Evolutionary conservation across 35 echinoderm and acorn worm species (phyloP), one percentile per base, ranked within the genome.

Genomic region (Stichopus chloronotus): DNA sequence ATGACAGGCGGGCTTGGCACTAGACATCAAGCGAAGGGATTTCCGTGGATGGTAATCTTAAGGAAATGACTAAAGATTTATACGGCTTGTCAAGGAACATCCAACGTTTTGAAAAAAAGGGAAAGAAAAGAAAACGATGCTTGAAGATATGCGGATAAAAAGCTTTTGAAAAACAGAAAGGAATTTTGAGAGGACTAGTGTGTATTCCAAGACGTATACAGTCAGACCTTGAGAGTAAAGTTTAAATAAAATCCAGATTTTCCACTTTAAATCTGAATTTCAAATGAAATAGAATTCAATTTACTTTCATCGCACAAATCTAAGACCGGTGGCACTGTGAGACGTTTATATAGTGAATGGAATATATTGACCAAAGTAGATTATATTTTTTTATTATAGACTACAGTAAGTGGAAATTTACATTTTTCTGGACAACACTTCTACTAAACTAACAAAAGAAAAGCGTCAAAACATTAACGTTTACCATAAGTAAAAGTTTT

Each of bases 1-100:
- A 85, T 85, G 82, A 58, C 82, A 85, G 82, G 82, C 54, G 82
- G 14, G 30, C 30, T 58, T 16, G 82, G 55, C 82, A 85, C 24
- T 25, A 9, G 82, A 58, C 82, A 85, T 85, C 17, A 58, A 58
- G n/a, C 9, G 52, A 9, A 74, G 58, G 19, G 20, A 58, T 59
- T 85, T 85, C 19, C 14, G 17, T 59, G 13, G 23, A 85, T 30
- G 53, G 52, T 81, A 81, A 52, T 79, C 9, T 79, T 25, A 11
- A 79, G 77, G 22, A 43, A 65, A 74, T 7, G 17, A 5, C 7
- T 7, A 16, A 74, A 74, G 22, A 74, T 74, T 14, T n/a, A 74
- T 74, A n/a, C 69, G 19, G 69, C 69, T 74, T 74, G 69, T 74
- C 69, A 74, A n/a, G 69, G 19, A 22, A 19, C 69, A 74, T 74